Evolutionary conservation across 2,888 invertebrate genomes (phyloP).

Genomic region (Caenorhabditis sulstoni): DNA sequence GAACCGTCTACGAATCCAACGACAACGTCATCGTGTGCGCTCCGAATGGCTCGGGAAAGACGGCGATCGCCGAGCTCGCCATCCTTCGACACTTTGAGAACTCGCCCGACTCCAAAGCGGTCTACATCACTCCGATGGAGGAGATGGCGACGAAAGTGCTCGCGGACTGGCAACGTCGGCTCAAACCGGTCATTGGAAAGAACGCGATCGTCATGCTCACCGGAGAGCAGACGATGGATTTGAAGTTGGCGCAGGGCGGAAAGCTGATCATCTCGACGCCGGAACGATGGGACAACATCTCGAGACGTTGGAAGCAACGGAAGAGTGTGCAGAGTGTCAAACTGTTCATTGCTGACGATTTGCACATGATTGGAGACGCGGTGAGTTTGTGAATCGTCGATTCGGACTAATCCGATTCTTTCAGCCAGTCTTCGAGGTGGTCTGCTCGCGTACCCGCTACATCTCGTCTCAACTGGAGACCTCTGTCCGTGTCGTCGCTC

Average conservation of each 20-base stretch:
- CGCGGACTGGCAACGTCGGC: conserved; percentile 90
- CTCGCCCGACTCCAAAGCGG: conserved; percentile 86
- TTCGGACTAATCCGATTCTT: too few relatives aligned
- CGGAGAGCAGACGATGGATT: conserved; percentile 96
- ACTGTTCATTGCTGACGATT: conserved; percentile 95
- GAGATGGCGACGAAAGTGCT: conserved; percentile 88
- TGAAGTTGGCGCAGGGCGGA: conserved; percentile 87
- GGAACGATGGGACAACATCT: conserved; percentile 92
- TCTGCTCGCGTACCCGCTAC: conserved; percentile 92
- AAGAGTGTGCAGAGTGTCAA: conserved; percentile 98
- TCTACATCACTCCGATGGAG: conserved; percentile 95
- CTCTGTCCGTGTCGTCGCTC: conserved; percentile 86
- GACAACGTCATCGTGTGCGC: conserved; percentile 93
- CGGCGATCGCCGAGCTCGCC: conserved; percentile 96
- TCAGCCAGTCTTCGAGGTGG: conserved; percentile 90
- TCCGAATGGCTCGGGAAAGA: conserved; percentile 83
- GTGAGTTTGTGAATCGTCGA: conserved; percentile 81
- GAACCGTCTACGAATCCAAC: conserved; percentile 93
- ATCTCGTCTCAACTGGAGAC: conserved; percentile 91
- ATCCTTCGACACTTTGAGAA: conserved; percentile 90
- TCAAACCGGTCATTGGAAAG: conserved; percentile 86
- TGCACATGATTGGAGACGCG: conserved; percentile 86
- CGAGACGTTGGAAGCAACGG: conserved; percentile 97
- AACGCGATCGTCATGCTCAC: conserved; percentile 90
- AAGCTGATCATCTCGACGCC: conserved; percentile 94